These are phyloP conservation scores for Drosophila atroscutellata DNA, from an alignment of 2,888 invertebrate species.

Conservation along the genomic window DNA sequence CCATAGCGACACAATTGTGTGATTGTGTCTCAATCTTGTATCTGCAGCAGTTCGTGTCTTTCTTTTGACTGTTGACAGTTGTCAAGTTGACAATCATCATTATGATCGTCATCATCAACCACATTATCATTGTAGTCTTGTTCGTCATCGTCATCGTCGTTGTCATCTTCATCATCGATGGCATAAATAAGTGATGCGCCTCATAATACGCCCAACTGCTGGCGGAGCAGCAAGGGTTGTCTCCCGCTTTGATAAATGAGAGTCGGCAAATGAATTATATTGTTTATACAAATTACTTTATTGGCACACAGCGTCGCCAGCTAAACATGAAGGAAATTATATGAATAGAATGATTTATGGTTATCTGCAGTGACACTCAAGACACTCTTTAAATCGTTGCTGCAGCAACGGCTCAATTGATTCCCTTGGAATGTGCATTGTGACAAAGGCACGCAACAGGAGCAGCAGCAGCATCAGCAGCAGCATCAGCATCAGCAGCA, in stretches of 20 bases:
- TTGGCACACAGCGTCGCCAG: slow-evolving; percentile 61
- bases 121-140: slow-evolving; percentile 20
- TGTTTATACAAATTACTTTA: slow-evolving; percentile 80
- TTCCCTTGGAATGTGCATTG: slow-evolving; percentile 21
- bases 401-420: slow-evolving; percentile 22
- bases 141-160: slow-evolving; percentile 28
- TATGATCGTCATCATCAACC: slow-evolving; percentile 12
- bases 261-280: slow-evolving; percentile 73
- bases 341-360: slow-evolving; percentile 63
- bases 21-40: slow-evolving; percentile 35
- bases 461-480: slow-evolving; percentile 9
- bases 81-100: slow-evolving; percentile 64
- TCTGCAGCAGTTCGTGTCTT: slow-evolving; percentile 20
- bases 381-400: slow-evolving; percentile 11
- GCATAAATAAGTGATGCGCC: slow-evolving; percentile 65
- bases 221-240: slow-evolving; percentile 48
- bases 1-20: slow-evolving; percentile 47
- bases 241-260: slow-evolving; percentile 67
- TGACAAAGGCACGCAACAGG: slow-evolving; percentile 25
- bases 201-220: slow-evolving; percentile 37
- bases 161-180: slow-evolving; percentile 52
- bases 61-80: slow-evolving; percentile 57
- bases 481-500: neutral
- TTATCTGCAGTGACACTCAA: slow-evolving; percentile 19
- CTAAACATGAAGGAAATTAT: slow-evolving; percentile 59